phyloP scores from a whole-genome alignment of 2,797 vertebrate species.

The Malurus splendens region DNA sequence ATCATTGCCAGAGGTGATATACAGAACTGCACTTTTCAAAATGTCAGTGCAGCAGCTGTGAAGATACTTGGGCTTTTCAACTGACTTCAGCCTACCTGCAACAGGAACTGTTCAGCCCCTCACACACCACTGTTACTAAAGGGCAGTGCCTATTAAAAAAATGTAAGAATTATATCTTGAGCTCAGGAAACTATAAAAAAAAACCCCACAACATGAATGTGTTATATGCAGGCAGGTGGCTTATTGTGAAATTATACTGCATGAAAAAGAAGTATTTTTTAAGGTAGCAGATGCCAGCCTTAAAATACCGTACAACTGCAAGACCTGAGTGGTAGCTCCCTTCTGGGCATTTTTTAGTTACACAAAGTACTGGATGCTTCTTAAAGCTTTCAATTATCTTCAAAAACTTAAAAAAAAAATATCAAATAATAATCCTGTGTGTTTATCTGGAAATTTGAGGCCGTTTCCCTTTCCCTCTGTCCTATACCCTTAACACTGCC shows the following conservation, averaged over 20 bases:
- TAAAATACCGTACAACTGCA: neutral
- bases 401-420: neutral
- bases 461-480: fast-evolving
- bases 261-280: neutral
- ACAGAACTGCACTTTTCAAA: neutral
- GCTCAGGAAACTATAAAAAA: neutral
- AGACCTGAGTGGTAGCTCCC: fast-evolving
- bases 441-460: fast-evolving
- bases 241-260: too few relatives aligned
- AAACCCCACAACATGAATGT: fast-evolving
- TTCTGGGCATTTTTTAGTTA: fast-evolving
- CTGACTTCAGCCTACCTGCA: neutral
- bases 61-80: neutral
- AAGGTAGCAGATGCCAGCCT: too few relatives aligned
- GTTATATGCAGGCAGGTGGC: neutral
- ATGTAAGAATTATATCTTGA: neutral
- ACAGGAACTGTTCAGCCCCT: neutral
- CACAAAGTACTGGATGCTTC: neutral
- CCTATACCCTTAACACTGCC: fast-evolving
- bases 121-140: neutral
- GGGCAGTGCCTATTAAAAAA: neutral
- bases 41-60: neutral
- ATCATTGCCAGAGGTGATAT: fast-evolving
- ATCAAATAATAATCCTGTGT: neutral
- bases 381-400: neutral